Evolutionary conservation across 2,797 vertebrate genomes (phyloP).

Genomic region (Sebastes dallii): DNA sequence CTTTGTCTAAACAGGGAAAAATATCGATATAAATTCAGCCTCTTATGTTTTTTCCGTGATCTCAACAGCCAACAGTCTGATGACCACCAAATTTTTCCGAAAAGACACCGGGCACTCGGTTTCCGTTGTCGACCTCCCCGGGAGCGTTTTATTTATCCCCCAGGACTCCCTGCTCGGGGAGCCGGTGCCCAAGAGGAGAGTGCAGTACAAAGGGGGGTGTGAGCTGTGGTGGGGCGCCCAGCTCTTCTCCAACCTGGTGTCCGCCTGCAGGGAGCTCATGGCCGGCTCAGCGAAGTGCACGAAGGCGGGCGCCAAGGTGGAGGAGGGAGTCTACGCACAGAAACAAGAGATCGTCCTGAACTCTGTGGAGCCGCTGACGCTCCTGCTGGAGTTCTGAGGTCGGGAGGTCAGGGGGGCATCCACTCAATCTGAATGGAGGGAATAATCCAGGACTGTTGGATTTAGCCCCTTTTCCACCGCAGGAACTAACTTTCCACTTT

Average conservation of each 20-base stretch:
- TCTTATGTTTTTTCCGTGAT: not conserved
- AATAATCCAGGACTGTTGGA: too few species aligned
- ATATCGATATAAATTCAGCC: not conserved
- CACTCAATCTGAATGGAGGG: too few species aligned
- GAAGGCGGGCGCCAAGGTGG: slow-evolving; percentile 76
- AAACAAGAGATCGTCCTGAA: slow-evolving; percentile 86
- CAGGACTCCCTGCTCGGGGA: slow-evolving; percentile 88
- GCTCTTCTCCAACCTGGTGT: slow-evolving; percentile 85
- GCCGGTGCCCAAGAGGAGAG: slow-evolving; percentile 71
- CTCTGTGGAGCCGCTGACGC: slow-evolving; percentile 87
- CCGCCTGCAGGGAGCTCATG: slow-evolving; percentile 83
- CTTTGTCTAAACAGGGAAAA: too few species aligned
- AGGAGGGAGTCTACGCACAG: slow-evolving; percentile 88
- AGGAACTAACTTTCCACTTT: not conserved
- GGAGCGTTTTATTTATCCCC: slow-evolving; percentile 86
- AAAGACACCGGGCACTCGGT: slow-evolving; percentile 74
- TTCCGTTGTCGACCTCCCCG: slow-evolving; percentile 88
- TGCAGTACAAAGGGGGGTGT: slow-evolving; percentile 84
- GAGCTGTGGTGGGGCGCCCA: slow-evolving; percentile 81
- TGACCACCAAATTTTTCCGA: slow-evolving; percentile 87
- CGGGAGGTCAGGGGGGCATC: accelerated
- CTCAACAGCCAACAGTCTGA: slow-evolving; percentile 80
- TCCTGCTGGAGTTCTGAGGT: slow-evolving; percentile 88
- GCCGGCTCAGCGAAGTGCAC: slow-evolving; percentile 74
- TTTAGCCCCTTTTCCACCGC: too few species aligned